Percentiles rank a stretch among this genome's conserved stretches.
Evolutionary conservation across 2,113 vertebrate species (phyloP).

Genomic region (Varanus komodoensis): DNA sequence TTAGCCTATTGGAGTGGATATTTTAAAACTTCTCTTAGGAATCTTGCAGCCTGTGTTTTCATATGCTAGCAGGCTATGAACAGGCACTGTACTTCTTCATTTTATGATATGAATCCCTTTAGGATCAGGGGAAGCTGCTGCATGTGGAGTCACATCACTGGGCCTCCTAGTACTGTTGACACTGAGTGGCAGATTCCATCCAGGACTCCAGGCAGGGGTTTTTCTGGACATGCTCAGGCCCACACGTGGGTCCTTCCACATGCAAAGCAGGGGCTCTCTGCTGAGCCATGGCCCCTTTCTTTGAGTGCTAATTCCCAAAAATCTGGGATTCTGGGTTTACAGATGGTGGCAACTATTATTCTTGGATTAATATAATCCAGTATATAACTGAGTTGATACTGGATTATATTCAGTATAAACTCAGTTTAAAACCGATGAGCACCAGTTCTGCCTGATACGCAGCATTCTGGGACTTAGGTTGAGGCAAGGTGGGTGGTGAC

Average conservation of each 20-base stretch:
- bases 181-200: too few relatives aligned
- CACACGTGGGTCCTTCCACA: too few relatives aligned
- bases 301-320: not conserved
- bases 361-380: not conserved
- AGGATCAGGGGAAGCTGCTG: too few relatives aligned
- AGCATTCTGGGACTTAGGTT: not conserved
- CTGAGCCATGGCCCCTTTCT: too few relatives aligned
- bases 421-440: not conserved
- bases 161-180: too few relatives aligned
- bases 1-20: not conserved
- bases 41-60: too few relatives aligned
- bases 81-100: not conserved
- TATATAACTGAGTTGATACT: too few relatives aligned
- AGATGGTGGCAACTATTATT: not conserved
- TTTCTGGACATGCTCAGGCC: too few relatives aligned
- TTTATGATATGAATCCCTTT: not conserved
- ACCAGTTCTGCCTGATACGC: not conserved
- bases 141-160: too few relatives aligned
- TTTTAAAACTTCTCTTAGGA: not conserved
- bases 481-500: not conserved
- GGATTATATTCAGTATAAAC: too few relatives aligned
- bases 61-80: not conserved
- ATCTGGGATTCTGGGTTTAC: not conserved
- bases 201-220: too few relatives aligned
- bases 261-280: too few relatives aligned